Conservation (phyloP, 2,888 invertebrate species). For the Orthonevra nobilis region DNA sequence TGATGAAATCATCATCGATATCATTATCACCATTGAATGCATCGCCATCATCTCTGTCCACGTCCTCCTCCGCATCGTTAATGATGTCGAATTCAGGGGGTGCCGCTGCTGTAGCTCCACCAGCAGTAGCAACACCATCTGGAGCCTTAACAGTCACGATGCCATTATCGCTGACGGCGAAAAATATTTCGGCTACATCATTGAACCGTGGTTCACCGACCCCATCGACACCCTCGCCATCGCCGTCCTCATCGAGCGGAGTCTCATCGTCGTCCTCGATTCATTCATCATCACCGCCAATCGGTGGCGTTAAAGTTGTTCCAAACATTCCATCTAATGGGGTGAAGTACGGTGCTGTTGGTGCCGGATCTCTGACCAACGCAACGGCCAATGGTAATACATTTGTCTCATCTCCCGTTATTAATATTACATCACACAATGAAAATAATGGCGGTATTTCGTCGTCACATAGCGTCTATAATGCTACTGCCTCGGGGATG, state of each 20-base stretch:
- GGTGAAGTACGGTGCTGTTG: constrained; percentile 71
- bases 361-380: constrained; percentile 57
- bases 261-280: constrained; percentile 78
- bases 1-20: constrained; percentile 54
- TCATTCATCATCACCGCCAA: constrained; percentile 76
- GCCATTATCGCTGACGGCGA: constrained; percentile 75
- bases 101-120: no score
- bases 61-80: constrained; percentile 41
- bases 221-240: constrained; percentile 79
- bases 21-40: constrained; percentile 35
- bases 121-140: no score
- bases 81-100: constrained; percentile 29
- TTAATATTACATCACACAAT: constrained; percentile 64
- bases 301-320: constrained; percentile 73
- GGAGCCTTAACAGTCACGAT: constrained; percentile 60
- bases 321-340: constrained; percentile 72
- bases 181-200: constrained; percentile 74
- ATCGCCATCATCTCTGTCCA: constrained; percentile 42
- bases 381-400: constrained; percentile 66
- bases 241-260: constrained; percentile 78
- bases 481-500: constrained; percentile 71
- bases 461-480: constrained; percentile 61
- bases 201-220: constrained; percentile 78
- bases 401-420: constrained; percentile 65
- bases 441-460: constrained; percentile 71